phyloP scores from a whole-genome alignment of 2,888 invertebrate genomes.

The Ichneumon xanthorius region DNA sequence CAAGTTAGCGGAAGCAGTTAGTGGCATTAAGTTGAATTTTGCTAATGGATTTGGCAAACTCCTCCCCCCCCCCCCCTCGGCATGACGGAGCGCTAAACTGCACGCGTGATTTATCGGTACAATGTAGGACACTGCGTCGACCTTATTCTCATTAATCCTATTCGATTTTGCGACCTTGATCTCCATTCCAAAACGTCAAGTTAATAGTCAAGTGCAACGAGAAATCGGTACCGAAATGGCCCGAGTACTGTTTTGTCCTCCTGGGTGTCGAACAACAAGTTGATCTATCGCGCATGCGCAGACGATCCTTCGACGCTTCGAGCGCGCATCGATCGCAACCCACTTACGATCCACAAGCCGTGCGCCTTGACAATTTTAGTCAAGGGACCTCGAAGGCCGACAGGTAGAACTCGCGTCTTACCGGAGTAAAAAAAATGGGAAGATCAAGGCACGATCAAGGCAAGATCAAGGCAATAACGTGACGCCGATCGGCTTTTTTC shows the following conservation, averaged over 20 bases:
- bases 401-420: slow-evolving; percentile 37
- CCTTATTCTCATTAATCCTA: slow-evolving; percentile 51
- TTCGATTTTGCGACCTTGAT: slow-evolving; percentile 43
- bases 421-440: slow-evolving; percentile 5
- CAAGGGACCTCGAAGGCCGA: slow-evolving; percentile 44
- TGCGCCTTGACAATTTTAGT: slow-evolving; percentile 51
- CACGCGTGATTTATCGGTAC: not conserved
- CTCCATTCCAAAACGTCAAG: slow-evolving; percentile 33
- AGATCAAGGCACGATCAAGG: too few species aligned
- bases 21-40: slow-evolving; percentile 59
- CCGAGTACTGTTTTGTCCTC: too few species aligned
- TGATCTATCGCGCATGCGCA: too few species aligned
- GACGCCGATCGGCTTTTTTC: not conserved
- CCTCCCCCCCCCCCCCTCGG: not conserved
- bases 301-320: too few species aligned
- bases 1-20: slow-evolving; percentile 57
- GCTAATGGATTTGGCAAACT: slow-evolving; percentile 62
- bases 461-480: not conserved
- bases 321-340: too few species aligned
- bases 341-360: not conserved
- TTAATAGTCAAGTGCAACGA: not conserved
- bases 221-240: not conserved
- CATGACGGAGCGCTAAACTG: not conserved
- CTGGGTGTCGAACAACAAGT: too few species aligned
- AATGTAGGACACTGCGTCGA: slow-evolving; percentile 3